phyloP scores from a whole-genome alignment of 2,113 vertebrate species.

The Peromyscus californicus region DNA sequence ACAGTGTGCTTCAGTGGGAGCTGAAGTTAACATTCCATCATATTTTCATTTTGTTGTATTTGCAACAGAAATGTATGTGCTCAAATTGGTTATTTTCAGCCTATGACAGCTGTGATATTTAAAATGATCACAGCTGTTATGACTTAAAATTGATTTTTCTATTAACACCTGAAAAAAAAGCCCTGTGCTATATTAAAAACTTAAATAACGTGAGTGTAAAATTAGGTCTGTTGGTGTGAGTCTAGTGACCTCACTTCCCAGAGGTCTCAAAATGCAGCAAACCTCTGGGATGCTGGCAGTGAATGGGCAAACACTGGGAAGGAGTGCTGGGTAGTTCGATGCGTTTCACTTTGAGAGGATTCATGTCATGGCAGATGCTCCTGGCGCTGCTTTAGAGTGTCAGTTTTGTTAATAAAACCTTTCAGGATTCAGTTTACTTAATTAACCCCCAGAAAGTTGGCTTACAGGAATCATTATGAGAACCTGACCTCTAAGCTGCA shows the following conservation, averaged over 20 bases:
- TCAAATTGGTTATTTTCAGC: conserved; percentile 84
- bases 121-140: conserved; percentile 82
- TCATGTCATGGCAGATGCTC: conserved; percentile 33
- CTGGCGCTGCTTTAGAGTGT: conserved; percentile 39
- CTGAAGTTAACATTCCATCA: conserved; percentile 64
- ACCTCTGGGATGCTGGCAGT: neutral
- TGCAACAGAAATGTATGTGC: conserved; percentile 59
- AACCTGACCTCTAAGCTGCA: conserved; percentile 28
- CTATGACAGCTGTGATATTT: conserved; percentile 84
- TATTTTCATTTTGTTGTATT: conserved; percentile 78
- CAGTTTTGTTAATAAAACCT: conserved; percentile 69
- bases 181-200: conserved; percentile 73
- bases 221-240: conserved; percentile 67
- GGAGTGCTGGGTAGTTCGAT: neutral
- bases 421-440: conserved; percentile 70
- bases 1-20: conserved; percentile 54
- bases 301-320: conserved; percentile 20
- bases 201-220: conserved; percentile 72
- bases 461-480: conserved; percentile 34
- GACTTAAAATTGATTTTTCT: conserved; percentile 83
- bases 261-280: conserved; percentile 29
- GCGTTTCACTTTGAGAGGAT: conserved; percentile 62
- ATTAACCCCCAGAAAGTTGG: conserved; percentile 65
- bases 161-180: conserved; percentile 83
- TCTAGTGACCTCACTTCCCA: conserved; percentile 59